Evolutionary conservation across 1,140 invertebrate species (phyloP).

Genomic region (Meloidogyne floridensis): DNA sequence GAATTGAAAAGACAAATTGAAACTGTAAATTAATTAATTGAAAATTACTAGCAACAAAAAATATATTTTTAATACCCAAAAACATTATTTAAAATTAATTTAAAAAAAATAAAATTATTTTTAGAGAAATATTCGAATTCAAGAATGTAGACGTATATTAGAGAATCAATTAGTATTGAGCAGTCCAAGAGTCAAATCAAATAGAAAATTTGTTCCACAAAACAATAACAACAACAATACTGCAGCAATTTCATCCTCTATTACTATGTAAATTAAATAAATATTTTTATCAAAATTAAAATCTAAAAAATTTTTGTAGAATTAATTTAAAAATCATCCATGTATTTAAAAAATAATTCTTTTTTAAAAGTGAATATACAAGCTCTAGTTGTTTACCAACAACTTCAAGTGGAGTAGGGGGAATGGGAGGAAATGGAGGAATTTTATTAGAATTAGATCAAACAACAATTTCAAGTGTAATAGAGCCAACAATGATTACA

Average conservation of each 20-base stretch:
- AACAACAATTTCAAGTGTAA: conserved; percentile 9
- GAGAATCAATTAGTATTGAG: conserved; percentile 21
- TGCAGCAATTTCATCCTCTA: conserved; percentile 2
- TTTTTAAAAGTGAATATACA: not conserved
- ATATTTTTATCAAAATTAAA: not conserved
- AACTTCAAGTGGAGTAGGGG: not conserved
- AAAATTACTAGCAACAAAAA: too few species aligned
- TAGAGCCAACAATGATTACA: conserved; percentile 29
- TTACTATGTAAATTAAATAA: not conserved
- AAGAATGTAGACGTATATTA: conserved; percentile 31
- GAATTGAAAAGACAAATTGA: conserved; percentile 90
- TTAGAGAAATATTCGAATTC: conserved; percentile 29
- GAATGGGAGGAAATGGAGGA: conserved; percentile 8
- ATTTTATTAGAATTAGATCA: conserved; percentile 25
- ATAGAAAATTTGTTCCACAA: not conserved
- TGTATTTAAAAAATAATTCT: too few species aligned
- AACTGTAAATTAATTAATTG: conserved; percentile 72
- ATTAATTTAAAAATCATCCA: not conserved
- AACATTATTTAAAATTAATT: too few species aligned
- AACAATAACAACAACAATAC: not conserved
- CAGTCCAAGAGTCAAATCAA: conserved; percentile 7
- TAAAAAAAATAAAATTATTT: not conserved
- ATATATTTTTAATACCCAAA: not conserved
- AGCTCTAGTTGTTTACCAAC: conserved; percentile 9
- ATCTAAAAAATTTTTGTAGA: conserved; percentile 8